These are phyloP conservation scores for Pavo muticus DNA, from an alignment of 2,113 vertebrate species.

Conservation along the genomic window DNA sequence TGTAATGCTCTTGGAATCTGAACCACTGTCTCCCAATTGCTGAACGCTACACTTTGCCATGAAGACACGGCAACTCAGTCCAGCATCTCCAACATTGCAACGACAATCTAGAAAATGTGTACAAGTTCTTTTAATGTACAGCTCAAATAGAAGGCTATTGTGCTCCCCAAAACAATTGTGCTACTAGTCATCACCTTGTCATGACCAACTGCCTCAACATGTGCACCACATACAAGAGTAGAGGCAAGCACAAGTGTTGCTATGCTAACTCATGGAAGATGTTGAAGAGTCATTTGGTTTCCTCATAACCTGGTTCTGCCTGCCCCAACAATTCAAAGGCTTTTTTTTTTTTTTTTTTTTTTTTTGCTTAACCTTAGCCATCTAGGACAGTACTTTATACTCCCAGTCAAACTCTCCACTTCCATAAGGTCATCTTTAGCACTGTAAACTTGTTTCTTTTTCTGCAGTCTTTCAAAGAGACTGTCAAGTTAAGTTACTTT, in stretches of 20 bases:
- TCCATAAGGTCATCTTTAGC: neutral
- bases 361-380: neutral
- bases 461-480: neutral
- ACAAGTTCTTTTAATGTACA: rapidly evolving
- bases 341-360: no score
- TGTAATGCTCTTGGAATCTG: neutral
- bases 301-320: neutral
- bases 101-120: neutral
- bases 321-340: rapidly evolving
- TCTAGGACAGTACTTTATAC: neutral
- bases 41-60: neutral
- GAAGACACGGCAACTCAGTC: neutral
- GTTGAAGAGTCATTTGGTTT: neutral
- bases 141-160: neutral
- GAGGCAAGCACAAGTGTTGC: neutral
- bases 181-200: neutral
- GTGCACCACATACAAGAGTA: neutral
- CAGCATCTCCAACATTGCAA: rapidly evolving
- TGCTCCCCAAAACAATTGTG: neutral
- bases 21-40: neutral
- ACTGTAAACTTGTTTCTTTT: neutral
- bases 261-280: neutral
- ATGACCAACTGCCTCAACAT: neutral
- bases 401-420: neutral
- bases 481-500: neutral